These are phyloP conservation scores for Galeopterus variegatus DNA, from an alignment of 2,113 vertebrate genomes.

Conservation along the genomic window DNA sequence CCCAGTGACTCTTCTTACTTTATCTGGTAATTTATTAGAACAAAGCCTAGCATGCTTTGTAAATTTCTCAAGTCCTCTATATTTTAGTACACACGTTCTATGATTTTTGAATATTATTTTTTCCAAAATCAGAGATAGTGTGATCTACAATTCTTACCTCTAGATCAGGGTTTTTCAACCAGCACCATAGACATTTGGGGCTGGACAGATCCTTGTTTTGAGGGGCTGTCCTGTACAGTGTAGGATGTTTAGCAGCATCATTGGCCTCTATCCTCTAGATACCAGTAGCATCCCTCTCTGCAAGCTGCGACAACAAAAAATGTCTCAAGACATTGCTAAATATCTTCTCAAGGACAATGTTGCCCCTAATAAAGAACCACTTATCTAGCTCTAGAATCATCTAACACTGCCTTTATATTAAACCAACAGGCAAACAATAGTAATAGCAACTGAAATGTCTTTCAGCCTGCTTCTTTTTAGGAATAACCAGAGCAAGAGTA, in stretches of 20 bases:
- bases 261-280: neutral
- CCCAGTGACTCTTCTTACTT: constrained; percentile 3
- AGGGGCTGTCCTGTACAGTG: neutral
- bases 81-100: constrained; percentile 4
- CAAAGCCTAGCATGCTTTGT: neutral
- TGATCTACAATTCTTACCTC: neutral
- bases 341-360: neutral
- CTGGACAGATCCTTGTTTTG: neutral
- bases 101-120: constrained; percentile 23
- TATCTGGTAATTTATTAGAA: neutral
- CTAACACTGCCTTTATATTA: constrained; percentile 36
- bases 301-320: neutral
- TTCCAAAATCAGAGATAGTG: neutral
- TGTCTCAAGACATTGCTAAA: neutral
- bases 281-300: neutral
- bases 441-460: neutral
- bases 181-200: neutral
- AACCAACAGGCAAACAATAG: neutral
- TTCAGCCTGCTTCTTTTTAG: neutral
- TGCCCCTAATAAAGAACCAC: neutral
- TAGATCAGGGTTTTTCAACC: neutral
- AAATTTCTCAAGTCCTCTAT: neutral
- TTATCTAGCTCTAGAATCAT: neutral
- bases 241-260: neutral
- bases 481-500: neutral